Base-by-base conservation (phyloP, 1,140 invertebrate species). In the Heliconius congener region DNA sequence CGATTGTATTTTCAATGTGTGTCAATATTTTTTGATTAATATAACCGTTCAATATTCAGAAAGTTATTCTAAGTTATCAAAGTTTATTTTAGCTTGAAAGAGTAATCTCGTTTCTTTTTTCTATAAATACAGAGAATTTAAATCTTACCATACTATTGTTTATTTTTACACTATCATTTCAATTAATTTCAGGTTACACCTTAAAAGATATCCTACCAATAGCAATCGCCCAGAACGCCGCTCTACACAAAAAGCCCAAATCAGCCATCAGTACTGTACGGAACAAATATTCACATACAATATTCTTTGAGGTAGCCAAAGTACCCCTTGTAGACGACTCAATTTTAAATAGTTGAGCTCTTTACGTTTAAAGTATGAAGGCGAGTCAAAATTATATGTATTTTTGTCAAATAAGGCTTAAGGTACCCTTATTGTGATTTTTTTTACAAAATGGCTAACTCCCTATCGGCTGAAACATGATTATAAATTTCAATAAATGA, bases 281-380 rank as follows among this genome's bases (percentile, higher is more conserved):
- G 73, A 98, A 97, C 88, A 99, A 99, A 95, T 99, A 99, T 91
- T 98, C 98, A 46, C 99, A 99, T 92, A 97, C 97, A 88, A 97
- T 98, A 88, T 99, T 99, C 94, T 98, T 97, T 86, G 97, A 97
- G 95, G 97, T 97, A 77, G 97, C 97, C 78, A 97, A 96, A 91
- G 95, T 96, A 81, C 96, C 97, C 42, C 92, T 97, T 60, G 91
- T 97, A 5, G 94, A 90, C 18, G 95, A 94, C 86, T 73, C 85
- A 0, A 84, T 80, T 2, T 83, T 94, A 8, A 85, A 71, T 82
- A 92, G 93, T 82, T 92, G 91, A 93, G 83, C 60, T 73, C 57
- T 16, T 8, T 78, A 82, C 85, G 82, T 81, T 84, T 84, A 85
- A 86, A 88, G 82, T 81, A 86, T 87, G 74, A 77, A 92, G 90